Evolutionary conservation across 2,797 vertebrate species (phyloP).

Genomic region (Uromys caudimaculatus): DNA sequence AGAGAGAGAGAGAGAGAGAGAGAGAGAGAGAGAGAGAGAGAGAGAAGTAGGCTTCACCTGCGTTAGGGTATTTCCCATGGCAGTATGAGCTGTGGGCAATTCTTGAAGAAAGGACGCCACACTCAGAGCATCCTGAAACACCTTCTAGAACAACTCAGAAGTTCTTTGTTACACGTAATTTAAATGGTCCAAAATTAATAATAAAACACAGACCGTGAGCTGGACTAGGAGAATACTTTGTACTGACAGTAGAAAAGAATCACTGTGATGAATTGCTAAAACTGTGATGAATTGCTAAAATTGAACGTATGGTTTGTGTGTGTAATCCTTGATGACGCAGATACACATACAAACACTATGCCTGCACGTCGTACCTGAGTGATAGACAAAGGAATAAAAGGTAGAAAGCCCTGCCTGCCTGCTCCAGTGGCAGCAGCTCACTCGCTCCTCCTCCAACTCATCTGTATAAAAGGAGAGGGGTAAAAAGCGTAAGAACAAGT

Average conservation of each 20-base stretch:
- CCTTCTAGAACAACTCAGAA: constrained; percentile 10
- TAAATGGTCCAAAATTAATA: neutral
- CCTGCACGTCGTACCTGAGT: constrained; percentile 11
- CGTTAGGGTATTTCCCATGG: constrained; percentile 31
- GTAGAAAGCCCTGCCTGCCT: neutral
- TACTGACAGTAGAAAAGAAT: constrained; percentile 35
- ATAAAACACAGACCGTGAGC: neutral
- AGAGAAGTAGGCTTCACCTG: neutral
- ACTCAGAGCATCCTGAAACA: constrained; percentile 41
- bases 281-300: constrained; percentile 36
- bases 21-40: no score
- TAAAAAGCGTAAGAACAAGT: neutral
- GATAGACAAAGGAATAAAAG: neutral
- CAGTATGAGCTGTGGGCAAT: constrained; percentile 5
- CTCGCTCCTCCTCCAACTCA: no score
- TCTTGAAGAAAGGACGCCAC: neutral
- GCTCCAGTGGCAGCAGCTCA: neutral
- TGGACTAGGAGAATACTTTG: neutral
- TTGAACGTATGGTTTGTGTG: neutral
- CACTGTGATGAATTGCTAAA: no score
- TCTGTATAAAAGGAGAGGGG: neutral
- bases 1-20: no score
- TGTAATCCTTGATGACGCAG: neutral
- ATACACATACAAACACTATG: constrained; percentile 1
- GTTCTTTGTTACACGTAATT: neutral